These are phyloP conservation scores for Antheraea mylitta DNA, from an alignment of 1,140 invertebrate genomes.

Conservation along the genomic window DNA sequence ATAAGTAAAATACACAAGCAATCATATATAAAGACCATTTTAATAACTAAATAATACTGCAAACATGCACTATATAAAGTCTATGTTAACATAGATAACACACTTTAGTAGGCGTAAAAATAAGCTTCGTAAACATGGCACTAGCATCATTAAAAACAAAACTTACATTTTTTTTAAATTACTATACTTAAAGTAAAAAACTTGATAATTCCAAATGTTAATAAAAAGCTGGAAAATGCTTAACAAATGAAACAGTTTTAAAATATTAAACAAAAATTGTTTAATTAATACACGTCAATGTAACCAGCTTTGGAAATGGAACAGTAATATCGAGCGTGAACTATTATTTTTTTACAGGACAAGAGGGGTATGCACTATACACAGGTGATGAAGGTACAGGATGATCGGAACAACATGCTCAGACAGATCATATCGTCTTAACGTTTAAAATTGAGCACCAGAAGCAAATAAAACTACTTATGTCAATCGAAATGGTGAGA, in stretches of 20 bases:
- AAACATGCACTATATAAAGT: slow-evolving; percentile 54
- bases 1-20: slow-evolving; percentile 38
- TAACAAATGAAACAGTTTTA: not conserved
- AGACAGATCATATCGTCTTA: not conserved
- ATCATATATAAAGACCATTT: slow-evolving; percentile 26
- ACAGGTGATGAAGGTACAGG: not conserved
- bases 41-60: slow-evolving; percentile 60
- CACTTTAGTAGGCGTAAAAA: slow-evolving; percentile 6
- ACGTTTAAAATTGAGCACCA: slow-evolving; percentile 17
- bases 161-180: not conserved
- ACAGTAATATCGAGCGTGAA: not conserved
- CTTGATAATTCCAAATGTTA: not conserved
- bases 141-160: slow-evolving; percentile 15
- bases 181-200: slow-evolving; percentile 6
- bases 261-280: not conserved
- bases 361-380: not conserved
- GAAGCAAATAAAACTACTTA: slow-evolving; percentile 32
- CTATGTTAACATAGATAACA: slow-evolving; percentile 69
- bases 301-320: not conserved
- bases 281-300: not conserved
- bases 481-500: slow-evolving; percentile 81
- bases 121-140: slow-evolving; percentile 23
- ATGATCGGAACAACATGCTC: not conserved
- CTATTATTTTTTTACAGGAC: not conserved
- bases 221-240: not conserved